Base-by-base conservation (phyloP, 2,888 invertebrate genomes). In the Eudemis profundana region DNA sequence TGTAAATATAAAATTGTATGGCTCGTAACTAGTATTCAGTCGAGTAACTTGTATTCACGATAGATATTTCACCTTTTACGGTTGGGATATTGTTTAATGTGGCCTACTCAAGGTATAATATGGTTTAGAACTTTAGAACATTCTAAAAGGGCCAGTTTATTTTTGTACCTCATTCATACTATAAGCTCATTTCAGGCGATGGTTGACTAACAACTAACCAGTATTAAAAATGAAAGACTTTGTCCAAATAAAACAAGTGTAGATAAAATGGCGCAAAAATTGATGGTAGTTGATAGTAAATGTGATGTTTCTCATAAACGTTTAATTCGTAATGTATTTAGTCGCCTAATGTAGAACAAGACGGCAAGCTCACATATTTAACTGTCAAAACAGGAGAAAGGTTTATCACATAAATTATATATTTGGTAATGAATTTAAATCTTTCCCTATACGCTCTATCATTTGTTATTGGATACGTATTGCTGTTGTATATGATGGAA, bases 401-500 rank as follows among this genome's bases (percentile, higher is more conserved):
- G 15, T 44, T 60, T 60, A 8, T 50, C 38, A 12, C 7, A 51
- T 21, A 14, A 64, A 51, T 27, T 54, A 27, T 65, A 65, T 65
- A 64, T 60, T 57, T 57, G 56, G 50, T 36, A 38, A 44, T 36
- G 29, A 64, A 65, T 51, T 51, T 40, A 38, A 36, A 60, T 29
- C 27, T 65, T 46, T 53, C 38, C 29, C 29, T 57, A 27, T 53
- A 66, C 74, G 73, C 72, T 81, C 80, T 57, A 64, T 64, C 57
- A 50, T 79, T 82, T 83, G 72, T 74, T 73, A 66, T n/a, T 68
- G 69, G 68, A 71, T 74, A 73, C 68, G 74, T 80, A 77, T 81
- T 82, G 82, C 76, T 83, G 84, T 87, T 82, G 77, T 72, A 72
- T 70, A 68, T 66, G 68, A 70, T 71, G 71, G 71, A 79, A 78